Percentiles rank a stretch among this genome's conserved stretches.
Evolutionary conservation across 2,797 vertebrate genomes (phyloP).

Genomic region (Enteromius anoplus): DNA sequence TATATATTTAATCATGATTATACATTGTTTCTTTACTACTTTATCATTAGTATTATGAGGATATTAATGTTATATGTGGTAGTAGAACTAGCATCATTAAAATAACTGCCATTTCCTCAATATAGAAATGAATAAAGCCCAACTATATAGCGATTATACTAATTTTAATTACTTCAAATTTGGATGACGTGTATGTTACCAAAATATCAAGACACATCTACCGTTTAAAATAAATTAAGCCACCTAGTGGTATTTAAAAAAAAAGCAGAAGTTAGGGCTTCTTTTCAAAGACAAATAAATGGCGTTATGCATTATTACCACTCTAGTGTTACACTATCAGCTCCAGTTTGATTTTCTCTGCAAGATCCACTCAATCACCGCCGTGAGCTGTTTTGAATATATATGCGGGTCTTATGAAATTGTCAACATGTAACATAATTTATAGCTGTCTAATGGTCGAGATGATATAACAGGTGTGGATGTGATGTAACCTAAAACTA

Average conservation of each 20-base stretch:
- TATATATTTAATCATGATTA: neutral
- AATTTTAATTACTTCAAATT: neutral
- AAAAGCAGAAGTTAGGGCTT: neutral
- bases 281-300: neutral
- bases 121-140: neutral
- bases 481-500: constrained; percentile 22
- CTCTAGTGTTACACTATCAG: neutral
- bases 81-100: neutral
- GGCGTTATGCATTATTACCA: neutral
- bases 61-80: neutral
- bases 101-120: neutral
- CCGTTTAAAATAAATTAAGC: neutral
- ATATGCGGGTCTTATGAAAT: neutral
- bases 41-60: neutral
- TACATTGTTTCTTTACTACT: neutral
- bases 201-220: neutral
- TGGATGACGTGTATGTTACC: neutral
- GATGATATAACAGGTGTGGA: constrained; percentile 31
- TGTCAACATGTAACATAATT: neutral
- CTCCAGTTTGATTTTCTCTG: neutral
- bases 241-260: neutral
- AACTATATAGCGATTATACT: neutral
- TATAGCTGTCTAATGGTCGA: neutral
- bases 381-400: neutral
- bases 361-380: neutral